phyloP scores from a whole-genome alignment of 1,140 invertebrate species.

The Parasteatoda tepidariorum region DNA sequence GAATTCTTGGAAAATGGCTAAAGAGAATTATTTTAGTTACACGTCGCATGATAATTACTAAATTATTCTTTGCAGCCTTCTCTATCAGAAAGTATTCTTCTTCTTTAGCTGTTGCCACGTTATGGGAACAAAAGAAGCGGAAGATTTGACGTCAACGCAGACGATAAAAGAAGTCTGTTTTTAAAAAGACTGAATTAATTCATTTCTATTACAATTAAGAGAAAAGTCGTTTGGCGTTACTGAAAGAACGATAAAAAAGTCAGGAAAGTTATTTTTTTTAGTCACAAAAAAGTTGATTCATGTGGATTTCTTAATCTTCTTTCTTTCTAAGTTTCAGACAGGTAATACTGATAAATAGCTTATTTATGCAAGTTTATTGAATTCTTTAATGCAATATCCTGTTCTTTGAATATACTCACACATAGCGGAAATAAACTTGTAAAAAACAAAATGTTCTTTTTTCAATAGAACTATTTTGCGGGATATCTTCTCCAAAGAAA shows the following conservation, averaged over 20 bases:
- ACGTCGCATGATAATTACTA: constrained; percentile 3
- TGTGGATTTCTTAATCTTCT: background rate
- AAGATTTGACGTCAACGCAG: too few species aligned
- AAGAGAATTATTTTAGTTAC: constrained; percentile 1
- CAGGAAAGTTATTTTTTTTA: background rate
- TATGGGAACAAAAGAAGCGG: too few species aligned
- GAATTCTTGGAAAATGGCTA: background rate
- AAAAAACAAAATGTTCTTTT: background rate
- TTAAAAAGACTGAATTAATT: too few species aligned
- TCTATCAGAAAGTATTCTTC: background rate
- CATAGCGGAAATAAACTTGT: background rate
- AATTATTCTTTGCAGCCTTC: background rate
- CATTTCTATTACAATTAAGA: too few species aligned
- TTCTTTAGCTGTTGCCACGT: too few species aligned
- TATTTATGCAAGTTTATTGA: background rate
- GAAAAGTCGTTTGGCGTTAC: too few species aligned
- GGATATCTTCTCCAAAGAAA: background rate
- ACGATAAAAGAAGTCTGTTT: too few species aligned
- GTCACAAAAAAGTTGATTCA: background rate
- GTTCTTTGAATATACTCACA: background rate
- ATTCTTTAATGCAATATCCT: background rate
- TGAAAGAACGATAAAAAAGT: too few species aligned
- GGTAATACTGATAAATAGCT: background rate
- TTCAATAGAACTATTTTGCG: background rate
- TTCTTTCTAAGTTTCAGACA: background rate